Evolutionary conservation across 2,888 invertebrate genomes (phyloP), one percentile per base, ranked within the genome.

Genomic region (Muschampia plurimacula): DNA sequence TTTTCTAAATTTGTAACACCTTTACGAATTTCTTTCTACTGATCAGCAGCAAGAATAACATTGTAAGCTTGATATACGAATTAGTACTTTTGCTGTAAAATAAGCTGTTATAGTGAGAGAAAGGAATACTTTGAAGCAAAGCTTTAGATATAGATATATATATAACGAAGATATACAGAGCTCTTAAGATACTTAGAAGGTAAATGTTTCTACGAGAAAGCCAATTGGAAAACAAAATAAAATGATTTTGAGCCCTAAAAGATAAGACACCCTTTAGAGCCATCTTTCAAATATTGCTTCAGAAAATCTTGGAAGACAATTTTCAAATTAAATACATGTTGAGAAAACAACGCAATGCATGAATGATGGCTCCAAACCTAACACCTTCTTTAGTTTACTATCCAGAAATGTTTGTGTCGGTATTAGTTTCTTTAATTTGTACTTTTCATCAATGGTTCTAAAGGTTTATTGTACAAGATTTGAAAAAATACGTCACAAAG

Each of bases 211-310:
- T 60, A 63, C 46, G 72, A 67, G 28, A 72, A 72, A 72, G 72
- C 72, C 72, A 72, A 72, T 72, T 72, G 72, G 63, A 67, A 72
- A 72, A 72, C 60, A 67, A 72, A 72, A 66, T 2, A 60, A 67
- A 67, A 72, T 67, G 67, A 72, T 67, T 72, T 72, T 67, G 72
- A 55, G 32, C 72, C 62, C 72, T 67, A 63, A 32, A 55, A 60
- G 41, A 62, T 62, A 60, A 44, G 44, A 66, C 13, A 39, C 49
- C 22, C 22, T 49, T 64, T 62, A 59, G 64, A 57, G 36, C 65
- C 65, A 60, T 46, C 65, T 22, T 15, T 71, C 64, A 57, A n/a
- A 28, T 68, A 44, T 46, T n/a, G n/a, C 8, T 39, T 32, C 12
- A 36, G 28, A n/a, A 36, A 36, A 1, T 9, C 10, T 2, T 12